Evolutionary conservation across 2,113 vertebrate species (phyloP).

Genomic region (Lanius collurio): DNA sequence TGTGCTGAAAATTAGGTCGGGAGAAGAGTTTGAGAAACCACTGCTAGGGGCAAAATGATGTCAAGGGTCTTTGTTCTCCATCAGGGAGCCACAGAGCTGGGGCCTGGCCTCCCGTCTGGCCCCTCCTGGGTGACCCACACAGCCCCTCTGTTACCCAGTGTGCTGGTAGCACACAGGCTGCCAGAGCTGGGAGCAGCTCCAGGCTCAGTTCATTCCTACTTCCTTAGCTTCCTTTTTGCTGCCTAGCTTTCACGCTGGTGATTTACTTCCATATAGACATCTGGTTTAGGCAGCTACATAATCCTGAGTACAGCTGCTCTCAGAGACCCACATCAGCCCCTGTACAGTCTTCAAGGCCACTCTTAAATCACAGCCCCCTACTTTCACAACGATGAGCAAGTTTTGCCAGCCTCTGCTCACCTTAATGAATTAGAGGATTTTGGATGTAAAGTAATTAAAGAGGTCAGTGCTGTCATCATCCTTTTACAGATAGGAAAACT

Average conservation of each 20-base stretch:
- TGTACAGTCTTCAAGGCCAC: not conserved
- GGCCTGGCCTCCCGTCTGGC: too few species aligned
- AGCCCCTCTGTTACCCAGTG: fast-evolving
- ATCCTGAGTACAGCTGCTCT: not conserved
- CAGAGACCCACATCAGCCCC: not conserved
- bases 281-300: not conserved
- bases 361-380: not conserved
- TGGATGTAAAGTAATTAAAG: not conserved
- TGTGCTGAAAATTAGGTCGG: not conserved
- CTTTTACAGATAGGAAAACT: not conserved
- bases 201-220: not conserved
- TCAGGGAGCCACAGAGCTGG: not conserved
- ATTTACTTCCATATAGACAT: not conserved
- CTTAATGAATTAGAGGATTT: not conserved
- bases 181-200: not conserved
- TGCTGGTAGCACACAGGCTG: not conserved
- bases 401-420: not conserved
- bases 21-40: not conserved
- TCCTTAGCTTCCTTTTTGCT: not conserved
- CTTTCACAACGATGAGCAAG: not conserved
- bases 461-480: not conserved
- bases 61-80: not conserved
- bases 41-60: fast-evolving
- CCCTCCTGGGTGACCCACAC: fast-evolving
- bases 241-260: not conserved